Evolutionary conservation across 2,888 invertebrate species (phyloP), one percentile per base, ranked within the genome.

Genomic region (Actias luna): DNA sequence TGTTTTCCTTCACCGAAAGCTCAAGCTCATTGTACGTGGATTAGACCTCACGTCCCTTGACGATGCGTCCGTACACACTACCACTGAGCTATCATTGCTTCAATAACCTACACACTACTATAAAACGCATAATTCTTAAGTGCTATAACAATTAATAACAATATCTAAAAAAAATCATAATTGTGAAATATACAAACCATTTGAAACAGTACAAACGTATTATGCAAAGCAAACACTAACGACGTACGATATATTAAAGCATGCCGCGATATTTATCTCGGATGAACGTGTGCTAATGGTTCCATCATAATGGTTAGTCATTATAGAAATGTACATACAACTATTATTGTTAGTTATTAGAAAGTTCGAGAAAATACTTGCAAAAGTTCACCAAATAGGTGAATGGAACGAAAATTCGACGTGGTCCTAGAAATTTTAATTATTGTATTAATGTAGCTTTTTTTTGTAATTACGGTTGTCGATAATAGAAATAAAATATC

Each of bases 201-300:
- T 22, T 46, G 27, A 4, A 55, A 27, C 50, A 35, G 27, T 46
- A 52, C 29, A 61, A 64, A 63, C 61, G 60, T 71, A 69, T 75
- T 72, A 75, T 69, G 73, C 70, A 74, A 75, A 74, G 67, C 69
- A 75, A 75, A 73, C 71, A 71, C 65, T 80, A 75, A 77, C 76
- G 75, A 74, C 76, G 67, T 64, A 67, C 67, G 70, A 75, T 78
- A 73, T 72, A 70, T 78, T 71, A 72, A 74, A 72, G 70, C 68
- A 62, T 63, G 64, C 61, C 64, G 66, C 64, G 64, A 69, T 73
- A 73, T 74, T 71, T 69, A 74, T 67, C 63, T 62, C 52, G 64
- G 67, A 67, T 66, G 63, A 67, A 67, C 70, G 65, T 65, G 69
- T 70, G 69, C 70, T 73, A 74, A 76, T 77, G 67, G 69, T 61